Evolutionary conservation across 2,797 vertebrate species (phyloP).

Genomic region (Philypnodon macrostomus): DNA sequence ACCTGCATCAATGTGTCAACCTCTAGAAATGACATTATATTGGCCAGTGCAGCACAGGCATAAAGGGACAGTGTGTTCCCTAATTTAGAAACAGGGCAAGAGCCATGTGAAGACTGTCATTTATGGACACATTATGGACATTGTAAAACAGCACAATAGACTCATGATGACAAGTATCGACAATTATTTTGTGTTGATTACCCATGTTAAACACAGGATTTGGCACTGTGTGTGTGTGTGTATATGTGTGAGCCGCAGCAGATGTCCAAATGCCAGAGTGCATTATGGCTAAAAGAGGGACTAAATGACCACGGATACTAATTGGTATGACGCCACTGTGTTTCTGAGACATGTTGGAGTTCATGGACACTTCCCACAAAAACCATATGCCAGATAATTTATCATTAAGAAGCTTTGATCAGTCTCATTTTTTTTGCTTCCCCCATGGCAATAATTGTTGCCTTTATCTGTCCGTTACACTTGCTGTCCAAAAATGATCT

Average conservation of each 20-base stretch:
- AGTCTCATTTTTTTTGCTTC: too few relatives aligned
- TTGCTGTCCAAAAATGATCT: slow-evolving; percentile 63
- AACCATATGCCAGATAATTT: slow-evolving; percentile 2
- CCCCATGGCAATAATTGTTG: slow-evolving; percentile 28
- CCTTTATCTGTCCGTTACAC: slow-evolving; percentile 64
- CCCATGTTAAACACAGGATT: slow-evolving; percentile 7
- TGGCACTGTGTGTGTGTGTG: slow-evolving; percentile 20
- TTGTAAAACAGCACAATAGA: not conserved
- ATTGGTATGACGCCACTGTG: slow-evolving; percentile 15
- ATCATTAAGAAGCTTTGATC: too few relatives aligned
- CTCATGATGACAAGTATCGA: slow-evolving; percentile 1
- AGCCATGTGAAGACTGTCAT: slow-evolving; percentile 10
- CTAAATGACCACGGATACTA: slow-evolving; percentile 14
- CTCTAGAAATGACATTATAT: slow-evolving; percentile 21
- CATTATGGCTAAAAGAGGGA: slow-evolving; percentile 19
- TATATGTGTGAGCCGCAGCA: slow-evolving; percentile 5
- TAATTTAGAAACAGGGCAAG: slow-evolving; percentile 22
- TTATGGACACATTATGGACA: slow-evolving; percentile 11
- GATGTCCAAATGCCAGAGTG: slow-evolving; percentile 28
- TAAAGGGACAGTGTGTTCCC: slow-evolving; percentile 51
- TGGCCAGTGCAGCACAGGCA: slow-evolving; percentile 14
- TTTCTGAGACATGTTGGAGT: not conserved
- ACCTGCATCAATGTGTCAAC: slow-evolving; percentile 21
- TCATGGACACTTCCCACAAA: not conserved
- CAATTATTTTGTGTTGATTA: slow-evolving; percentile 7